phyloP scores from a whole-genome alignment of 2,113 vertebrate species.

The Camelus dromedarius region DNA sequence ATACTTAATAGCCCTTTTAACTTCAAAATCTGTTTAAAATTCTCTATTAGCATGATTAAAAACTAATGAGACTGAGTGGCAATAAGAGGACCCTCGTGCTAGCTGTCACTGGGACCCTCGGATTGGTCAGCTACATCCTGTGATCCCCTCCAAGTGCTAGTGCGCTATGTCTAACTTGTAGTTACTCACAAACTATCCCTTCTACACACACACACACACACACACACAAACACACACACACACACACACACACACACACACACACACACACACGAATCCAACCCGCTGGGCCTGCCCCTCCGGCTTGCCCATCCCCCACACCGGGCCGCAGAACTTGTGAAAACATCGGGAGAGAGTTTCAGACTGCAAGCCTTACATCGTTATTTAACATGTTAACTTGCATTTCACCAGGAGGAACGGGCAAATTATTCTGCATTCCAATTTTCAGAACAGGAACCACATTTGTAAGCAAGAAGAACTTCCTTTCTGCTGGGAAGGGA shows the following conservation, averaged over 20 bases:
- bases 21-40: not conserved
- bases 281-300: not conserved
- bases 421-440: not conserved
- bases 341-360: not conserved
- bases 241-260: fast-evolving
- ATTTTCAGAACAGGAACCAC: not conserved
- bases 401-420: not conserved
- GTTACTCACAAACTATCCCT: not conserved
- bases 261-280: not conserved
- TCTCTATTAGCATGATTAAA: not conserved
- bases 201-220: no score
- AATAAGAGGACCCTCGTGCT: not conserved
- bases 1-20: not conserved
- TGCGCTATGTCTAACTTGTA: not conserved
- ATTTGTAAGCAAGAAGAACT: not conserved
- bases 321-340: not conserved
- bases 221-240: no score
- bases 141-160: not conserved
- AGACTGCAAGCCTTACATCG: not conserved
- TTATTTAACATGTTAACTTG: not conserved
- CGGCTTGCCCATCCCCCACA: not conserved
- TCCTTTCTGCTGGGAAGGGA: not conserved
- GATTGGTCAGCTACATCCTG: not conserved
- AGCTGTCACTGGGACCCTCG: not conserved
- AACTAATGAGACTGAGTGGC: not conserved